Evolutionary conservation across 2,888 invertebrate genomes (phyloP), one percentile per base, ranked within the genome.

Genomic region (Campopleginae sp.): DNA sequence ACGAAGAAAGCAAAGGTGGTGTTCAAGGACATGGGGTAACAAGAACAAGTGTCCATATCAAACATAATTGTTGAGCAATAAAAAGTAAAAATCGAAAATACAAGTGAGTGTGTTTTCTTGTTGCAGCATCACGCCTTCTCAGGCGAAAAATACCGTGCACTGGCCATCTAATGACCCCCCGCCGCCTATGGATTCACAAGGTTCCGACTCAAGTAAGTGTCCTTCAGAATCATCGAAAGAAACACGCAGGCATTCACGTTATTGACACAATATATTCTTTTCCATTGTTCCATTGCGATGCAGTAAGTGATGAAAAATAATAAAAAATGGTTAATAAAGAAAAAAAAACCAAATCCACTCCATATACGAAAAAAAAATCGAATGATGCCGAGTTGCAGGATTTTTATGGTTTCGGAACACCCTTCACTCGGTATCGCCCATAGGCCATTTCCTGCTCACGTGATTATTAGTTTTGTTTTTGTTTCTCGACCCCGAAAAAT

Each of bases 71-170:
- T 19, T 23, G n/a, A 0, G 4, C 38, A 6, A 38, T 54, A n/a
- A 19, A 75, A 61, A 44, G 17, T 38, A 8, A 38, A 38, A 38
- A 1, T n/a, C 31, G 23, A 6, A 19, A 76, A 17, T 33, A 23
- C 23, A 44, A 14, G 46, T 19, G 23, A 38, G 4, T 38, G n/a
- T 54, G 19, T 63, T 82, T 65, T 70, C 14, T 79, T 76, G 70
- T 94, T 94, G 38, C 92, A 98, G 98, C 97, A 88, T 97, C 97
- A 74, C 96, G 97, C 90, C 96, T 98, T 92, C 94, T 98, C 77
- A 96, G 97, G 87, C 95, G 97, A 87, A 97, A 97, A 92, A 96
- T 98, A 87, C 98, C 98, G 71, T 97, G 97, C 94, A 97, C 98
- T 19, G 97, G 98, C 77, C 98, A 98, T 92, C 95, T 98, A 92